phyloP scores from a whole-genome alignment of 2,888 invertebrate genomes.

The Cheiracanthium punctorium region DNA sequence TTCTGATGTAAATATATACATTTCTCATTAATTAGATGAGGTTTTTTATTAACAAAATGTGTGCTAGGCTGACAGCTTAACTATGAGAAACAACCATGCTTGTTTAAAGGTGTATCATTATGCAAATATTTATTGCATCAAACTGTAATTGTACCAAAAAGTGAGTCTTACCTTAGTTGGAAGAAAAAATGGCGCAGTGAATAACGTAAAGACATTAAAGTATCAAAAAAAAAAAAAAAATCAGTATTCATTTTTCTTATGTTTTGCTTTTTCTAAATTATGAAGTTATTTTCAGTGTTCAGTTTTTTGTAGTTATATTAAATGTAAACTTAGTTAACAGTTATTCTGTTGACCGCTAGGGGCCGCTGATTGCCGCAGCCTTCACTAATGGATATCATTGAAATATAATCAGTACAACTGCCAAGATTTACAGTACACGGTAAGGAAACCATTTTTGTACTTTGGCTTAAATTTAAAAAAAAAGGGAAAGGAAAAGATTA shows the following conservation, averaged over 20 bases:
- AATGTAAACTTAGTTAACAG: constrained; percentile 41
- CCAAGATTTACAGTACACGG: constrained; percentile 69
- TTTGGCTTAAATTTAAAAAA: constrained; percentile 27
- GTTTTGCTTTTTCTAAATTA: background rate
- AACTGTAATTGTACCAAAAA: too few relatives aligned
- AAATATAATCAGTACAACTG: constrained; percentile 67
- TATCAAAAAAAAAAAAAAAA: background rate
- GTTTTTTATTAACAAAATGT: too few relatives aligned
- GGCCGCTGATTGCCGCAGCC: constrained; percentile 71
- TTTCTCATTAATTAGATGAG: too few relatives aligned
- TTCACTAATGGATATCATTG: constrained; percentile 72
- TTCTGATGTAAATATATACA: too few relatives aligned
- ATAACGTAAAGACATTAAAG: too few relatives aligned
- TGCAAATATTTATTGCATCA: too few relatives aligned
- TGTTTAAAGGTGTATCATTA: too few relatives aligned
- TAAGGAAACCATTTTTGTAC: constrained; percentile 50
- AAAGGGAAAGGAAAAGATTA: background rate
- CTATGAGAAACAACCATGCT: too few relatives aligned
- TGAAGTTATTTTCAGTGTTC: background rate
- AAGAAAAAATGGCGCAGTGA: too few relatives aligned
- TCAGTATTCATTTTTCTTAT: background rate
- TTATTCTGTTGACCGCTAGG: constrained; percentile 63
- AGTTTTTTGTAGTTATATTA: constrained; percentile 16
- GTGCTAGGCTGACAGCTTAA: too few relatives aligned
- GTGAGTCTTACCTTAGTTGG: too few relatives aligned